A percentile compares a stretch with the other conserved stretches of the same genome.
Evolutionary conservation across 2,888 invertebrate genomes (phyloP).

Genomic region (Aspidiotus destructor): DNA sequence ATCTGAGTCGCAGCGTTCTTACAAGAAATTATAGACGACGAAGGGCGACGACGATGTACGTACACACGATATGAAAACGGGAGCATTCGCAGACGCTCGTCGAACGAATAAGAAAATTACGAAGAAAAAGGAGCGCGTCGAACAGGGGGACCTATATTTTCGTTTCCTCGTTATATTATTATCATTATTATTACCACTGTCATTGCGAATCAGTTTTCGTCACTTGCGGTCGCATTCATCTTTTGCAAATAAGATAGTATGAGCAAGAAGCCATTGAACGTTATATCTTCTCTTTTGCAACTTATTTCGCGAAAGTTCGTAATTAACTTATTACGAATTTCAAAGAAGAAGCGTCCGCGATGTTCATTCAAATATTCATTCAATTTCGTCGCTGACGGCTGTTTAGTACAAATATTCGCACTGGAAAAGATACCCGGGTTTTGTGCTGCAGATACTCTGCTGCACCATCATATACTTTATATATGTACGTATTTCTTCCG

Average conservation of each 20-base stretch:
- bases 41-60: too few species aligned
- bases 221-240: conserved; percentile 17
- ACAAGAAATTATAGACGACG: too few species aligned
- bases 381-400: conserved; percentile 32
- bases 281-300: conserved; percentile 20
- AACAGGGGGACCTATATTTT: neutral
- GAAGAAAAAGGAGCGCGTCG: too few species aligned
- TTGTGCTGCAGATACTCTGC: too few species aligned
- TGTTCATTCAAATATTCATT: conserved; percentile 31
- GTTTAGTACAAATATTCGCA: conserved; percentile 22
- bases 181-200: conserved; percentile 20
- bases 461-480: too few species aligned
- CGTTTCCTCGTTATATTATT: conserved; percentile 16
- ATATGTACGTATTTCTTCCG: neutral
- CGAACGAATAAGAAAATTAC: too few species aligned
- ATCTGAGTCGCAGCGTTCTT: too few species aligned
- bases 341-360: conserved; percentile 25
- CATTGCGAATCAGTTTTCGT: conserved; percentile 28
- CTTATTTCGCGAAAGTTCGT: conserved; percentile 27
- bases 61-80: too few species aligned
- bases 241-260: conserved; percentile 13
- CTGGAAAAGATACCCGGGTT: neutral
- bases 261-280: neutral
- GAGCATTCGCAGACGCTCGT: too few species aligned
- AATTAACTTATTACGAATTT: conserved; percentile 33